Conservation (phyloP, 2,888 invertebrate species). For the Limnephilus marmoratus region DNA sequence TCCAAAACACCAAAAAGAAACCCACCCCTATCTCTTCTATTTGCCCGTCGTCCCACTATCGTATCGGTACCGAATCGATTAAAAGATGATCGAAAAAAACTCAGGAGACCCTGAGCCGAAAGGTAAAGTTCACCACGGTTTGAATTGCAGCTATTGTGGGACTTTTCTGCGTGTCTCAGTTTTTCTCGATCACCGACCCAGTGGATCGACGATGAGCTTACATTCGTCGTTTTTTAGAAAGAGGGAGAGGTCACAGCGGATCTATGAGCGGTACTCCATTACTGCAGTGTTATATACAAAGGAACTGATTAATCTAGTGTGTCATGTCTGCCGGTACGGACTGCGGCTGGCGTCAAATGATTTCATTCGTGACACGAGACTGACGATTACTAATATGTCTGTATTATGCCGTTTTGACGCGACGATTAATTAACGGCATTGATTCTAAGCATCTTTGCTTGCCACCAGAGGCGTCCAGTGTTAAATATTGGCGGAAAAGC, state of each 20-base stretch:
- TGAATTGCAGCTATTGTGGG: no score
- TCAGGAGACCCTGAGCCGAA: no score
- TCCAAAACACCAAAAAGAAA: no score
- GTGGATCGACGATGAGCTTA: no score
- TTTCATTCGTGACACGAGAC: conserved; percentile 33
- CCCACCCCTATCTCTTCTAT: no score
- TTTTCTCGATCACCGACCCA: no score
- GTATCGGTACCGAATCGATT: no score
- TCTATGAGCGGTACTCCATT: background rate
- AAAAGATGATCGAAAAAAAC: no score
- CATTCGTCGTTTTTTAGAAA: background rate
- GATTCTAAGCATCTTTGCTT: conserved; percentile 5
- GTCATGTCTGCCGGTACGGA: background rate
- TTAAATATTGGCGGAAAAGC: background rate
- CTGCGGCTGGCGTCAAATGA: conserved; percentile 7
- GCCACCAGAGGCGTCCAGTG: background rate
- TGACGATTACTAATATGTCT: conserved; percentile 32
- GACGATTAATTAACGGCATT: conserved; percentile 21
- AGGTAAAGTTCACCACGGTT: no score
- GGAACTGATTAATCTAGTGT: conserved; percentile 18
- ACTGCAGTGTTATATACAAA: background rate
- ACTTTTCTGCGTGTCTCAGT: no score
- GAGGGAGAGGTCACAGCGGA: background rate
- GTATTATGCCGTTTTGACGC: conserved; percentile 43
- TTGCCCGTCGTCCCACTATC: no score